These are phyloP conservation scores for Drosophila nikananu DNA, from an alignment of 1,140 invertebrate genomes.

Conservation along the genomic window DNA sequence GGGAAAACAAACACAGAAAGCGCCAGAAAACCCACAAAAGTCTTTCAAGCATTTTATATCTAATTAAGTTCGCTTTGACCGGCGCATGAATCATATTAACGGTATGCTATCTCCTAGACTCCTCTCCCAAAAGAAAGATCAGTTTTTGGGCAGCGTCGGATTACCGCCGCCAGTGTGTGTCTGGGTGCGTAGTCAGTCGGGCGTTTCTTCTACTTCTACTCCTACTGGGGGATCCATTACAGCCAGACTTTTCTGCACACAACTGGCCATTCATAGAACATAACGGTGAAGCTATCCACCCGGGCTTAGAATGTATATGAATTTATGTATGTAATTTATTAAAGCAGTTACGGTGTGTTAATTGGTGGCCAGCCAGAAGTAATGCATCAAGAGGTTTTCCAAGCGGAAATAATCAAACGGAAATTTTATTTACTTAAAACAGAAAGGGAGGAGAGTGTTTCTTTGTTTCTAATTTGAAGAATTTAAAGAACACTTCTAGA, in stretches of 20 bases:
- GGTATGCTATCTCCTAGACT: conserved; percentile 11
- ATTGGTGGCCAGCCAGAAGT: conserved; percentile 55
- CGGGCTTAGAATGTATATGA: conserved; percentile 50
- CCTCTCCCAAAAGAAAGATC: conserved; percentile 16
- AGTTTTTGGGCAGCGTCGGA: conserved; percentile 37
- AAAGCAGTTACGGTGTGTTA: conserved; percentile 40
- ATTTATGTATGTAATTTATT: conserved; percentile 30
- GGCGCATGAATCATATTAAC: conserved; percentile 43
- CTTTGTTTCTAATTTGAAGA: neutral
- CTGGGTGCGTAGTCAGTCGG: conserved; percentile 25
- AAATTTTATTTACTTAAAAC: conserved; percentile 14
- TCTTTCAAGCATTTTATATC: conserved; percentile 48
- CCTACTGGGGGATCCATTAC: conserved; percentile 16
- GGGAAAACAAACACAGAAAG: conserved; percentile 16
- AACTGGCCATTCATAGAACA: conserved; percentile 47
- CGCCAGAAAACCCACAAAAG: conserved; percentile 24
- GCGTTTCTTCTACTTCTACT: conserved; percentile 25
- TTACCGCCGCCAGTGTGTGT: conserved; percentile 28
- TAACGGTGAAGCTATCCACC: conserved; percentile 49
- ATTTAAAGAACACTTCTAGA: neutral
- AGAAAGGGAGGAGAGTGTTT: conserved; percentile 2
- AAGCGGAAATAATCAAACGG: conserved; percentile 59
- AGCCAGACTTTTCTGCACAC: conserved; percentile 27
- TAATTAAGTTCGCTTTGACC: conserved; percentile 42
- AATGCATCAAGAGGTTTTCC: conserved; percentile 50